A percentile compares a stretch with the other conserved stretches of the same genome.
These are phyloP conservation scores for Stenodema calcarata DNA, from an alignment of 2,888 invertebrate genomes.

Conservation along the genomic window DNA sequence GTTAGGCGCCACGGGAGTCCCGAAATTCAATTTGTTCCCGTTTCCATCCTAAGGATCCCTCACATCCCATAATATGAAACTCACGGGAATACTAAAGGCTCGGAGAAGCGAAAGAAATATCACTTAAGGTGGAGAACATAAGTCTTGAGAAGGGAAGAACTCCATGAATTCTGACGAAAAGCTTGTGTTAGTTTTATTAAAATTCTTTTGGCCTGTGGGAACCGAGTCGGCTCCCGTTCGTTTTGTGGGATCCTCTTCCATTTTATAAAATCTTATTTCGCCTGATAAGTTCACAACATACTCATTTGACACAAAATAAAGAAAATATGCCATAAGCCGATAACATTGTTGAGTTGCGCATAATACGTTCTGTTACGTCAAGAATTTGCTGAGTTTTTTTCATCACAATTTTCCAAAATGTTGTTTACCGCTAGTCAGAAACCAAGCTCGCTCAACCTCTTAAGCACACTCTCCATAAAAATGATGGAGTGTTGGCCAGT, in stretches of 20 bases:
- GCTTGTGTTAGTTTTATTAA: slow-evolving; percentile 27
- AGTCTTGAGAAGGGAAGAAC: slow-evolving; percentile 13
- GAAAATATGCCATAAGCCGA: no score
- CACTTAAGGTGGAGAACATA: slow-evolving; percentile 47
- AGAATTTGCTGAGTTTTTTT: no score
- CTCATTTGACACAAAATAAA: no score
- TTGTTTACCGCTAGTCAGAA: background rate
- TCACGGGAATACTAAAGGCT: background rate
- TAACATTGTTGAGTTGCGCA: no score
- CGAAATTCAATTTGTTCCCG: slow-evolving; percentile 47
- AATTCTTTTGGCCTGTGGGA: background rate
- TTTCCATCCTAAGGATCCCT: slow-evolving; percentile 20
- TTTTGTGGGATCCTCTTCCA: no score
- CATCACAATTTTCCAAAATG: no score
- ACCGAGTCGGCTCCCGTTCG: background rate
- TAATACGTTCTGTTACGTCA: no score
- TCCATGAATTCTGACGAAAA: slow-evolving; percentile 15
- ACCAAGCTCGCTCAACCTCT: slow-evolving; percentile 21
- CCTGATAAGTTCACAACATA: no score
- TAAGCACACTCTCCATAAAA: slow-evolving; percentile 5
- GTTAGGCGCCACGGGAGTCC: slow-evolving; percentile 26
- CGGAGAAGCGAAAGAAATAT: slow-evolving; percentile 41
- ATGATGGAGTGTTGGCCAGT: slow-evolving; percentile 29
- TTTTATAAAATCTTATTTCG: no score
- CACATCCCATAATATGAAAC: slow-evolving; percentile 7